A percentile compares a stretch with the other conserved stretches of the same genome.
These are phyloP conservation scores for Lindbergichthys nudifrons DNA, from an alignment of 2,797 vertebrate genomes.

Conservation along the genomic window DNA sequence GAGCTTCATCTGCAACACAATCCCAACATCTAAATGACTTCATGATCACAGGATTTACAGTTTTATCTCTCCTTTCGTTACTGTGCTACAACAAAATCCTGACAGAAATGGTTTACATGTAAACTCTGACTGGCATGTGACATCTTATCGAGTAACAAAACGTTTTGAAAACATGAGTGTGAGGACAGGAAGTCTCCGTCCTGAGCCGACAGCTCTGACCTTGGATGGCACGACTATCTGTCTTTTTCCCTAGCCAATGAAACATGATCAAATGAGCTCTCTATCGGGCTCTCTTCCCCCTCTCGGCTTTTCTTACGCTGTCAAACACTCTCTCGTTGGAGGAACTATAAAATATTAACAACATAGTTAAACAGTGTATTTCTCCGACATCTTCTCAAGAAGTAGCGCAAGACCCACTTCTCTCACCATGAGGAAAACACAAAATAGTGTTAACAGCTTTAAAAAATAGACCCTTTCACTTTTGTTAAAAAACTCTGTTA, in stretches of 20 bases:
- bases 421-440: neutral
- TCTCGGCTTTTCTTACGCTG: constrained; percentile 24
- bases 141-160: constrained; percentile 4
- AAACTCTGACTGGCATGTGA: constrained; percentile 36
- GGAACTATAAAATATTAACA: constrained; percentile 36
- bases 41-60: constrained; percentile 15
- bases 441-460: neutral
- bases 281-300: constrained; percentile 9
- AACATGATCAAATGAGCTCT: constrained; percentile 30
- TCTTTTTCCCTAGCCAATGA: constrained; percentile 27
- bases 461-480: neutral
- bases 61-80: constrained; percentile 22
- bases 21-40: constrained; percentile 25
- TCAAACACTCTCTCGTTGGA: constrained; percentile 15
- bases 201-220: constrained; percentile 25
- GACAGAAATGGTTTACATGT: constrained; percentile 49
- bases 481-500: neutral
- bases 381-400: neutral
- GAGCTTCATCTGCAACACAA: constrained; percentile 18
- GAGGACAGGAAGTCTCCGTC: constrained; percentile 7
- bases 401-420: neutral
- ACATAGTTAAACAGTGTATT: constrained; percentile 9
- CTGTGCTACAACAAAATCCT: neutral
- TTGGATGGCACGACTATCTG: constrained; percentile 19
- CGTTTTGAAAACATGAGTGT: constrained; percentile 33